Base-by-base conservation (phyloP, 2,797 vertebrate species). In the Anguilla obscura region DNA sequence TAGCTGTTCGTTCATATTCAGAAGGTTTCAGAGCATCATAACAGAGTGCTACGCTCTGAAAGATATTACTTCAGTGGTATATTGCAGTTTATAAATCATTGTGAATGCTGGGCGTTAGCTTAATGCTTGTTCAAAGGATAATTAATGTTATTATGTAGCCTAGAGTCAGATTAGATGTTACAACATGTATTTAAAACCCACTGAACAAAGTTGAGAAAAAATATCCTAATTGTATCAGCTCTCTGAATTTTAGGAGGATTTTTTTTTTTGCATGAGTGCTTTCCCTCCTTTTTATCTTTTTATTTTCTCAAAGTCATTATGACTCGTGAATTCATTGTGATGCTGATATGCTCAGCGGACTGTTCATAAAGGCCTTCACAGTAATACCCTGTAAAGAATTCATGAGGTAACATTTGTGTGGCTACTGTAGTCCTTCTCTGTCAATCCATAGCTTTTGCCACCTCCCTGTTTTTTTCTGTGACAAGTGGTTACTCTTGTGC, bases 381-480 rank as follows among this genome's bases (percentile, higher is more conserved):
- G 90, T n/a, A 89, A 91, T 88, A 88, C 74, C 36, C 60, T 89
- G 93, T 74, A 94, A 94, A 93, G 71, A 89, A 93, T 93, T 93
- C n/a, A 94, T 94, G 90, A 93, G 60, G 30, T 87, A 90, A 40
- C 74, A 21, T 71, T 71, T 1, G 87, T 88, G 36, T 76, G 87
- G 58, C 88, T n/a, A 24, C 76, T 83, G 16, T 6, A 10, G 10
- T 12, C 27, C 45, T 9, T 80, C 4, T 56, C 48, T 30, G 48
- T 58, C 54, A 27, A 71, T 50, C 36, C 30, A 36, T n/a, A 69
- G 54, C 1, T 60, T 66, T 85, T 9, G 85, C 63, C 14, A 16
- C 27, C 10, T 30, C n/a, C 27, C 27, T 30, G 27, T 30, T 76
- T 4, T 40, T 76, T 76, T 40, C 14, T 1, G 30, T 21, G 30